These are phyloP conservation scores for Leucosticte australis DNA, from an alignment of 2,113 vertebrate species.

Conservation along the genomic window DNA sequence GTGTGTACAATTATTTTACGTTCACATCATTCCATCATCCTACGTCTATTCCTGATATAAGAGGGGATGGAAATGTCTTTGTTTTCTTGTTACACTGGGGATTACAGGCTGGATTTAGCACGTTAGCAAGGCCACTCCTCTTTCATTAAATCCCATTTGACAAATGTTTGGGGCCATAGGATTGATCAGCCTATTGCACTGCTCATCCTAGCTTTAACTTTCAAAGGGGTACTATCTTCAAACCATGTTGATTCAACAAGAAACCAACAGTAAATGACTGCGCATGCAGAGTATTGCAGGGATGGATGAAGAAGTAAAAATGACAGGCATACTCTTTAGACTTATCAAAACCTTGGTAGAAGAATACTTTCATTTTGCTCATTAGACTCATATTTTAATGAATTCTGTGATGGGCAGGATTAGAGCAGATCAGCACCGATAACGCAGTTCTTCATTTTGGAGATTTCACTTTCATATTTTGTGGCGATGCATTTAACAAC, in stretches of 20 bases:
- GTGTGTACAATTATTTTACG: conserved; percentile 73
- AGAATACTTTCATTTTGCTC: background rate
- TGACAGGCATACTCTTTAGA: background rate
- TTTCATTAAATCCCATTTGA: conserved; percentile 67
- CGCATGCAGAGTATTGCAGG: background rate
- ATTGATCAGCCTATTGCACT: conserved; percentile 8
- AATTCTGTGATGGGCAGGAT: background rate
- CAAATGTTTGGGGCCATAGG: conserved; percentile 33
- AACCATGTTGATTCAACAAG: background rate
- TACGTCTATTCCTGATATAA: conserved; percentile 55
- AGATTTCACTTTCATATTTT: background rate
- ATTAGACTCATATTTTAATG: background rate
- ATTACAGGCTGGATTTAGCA: conserved; percentile 64
- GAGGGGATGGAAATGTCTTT: conserved; percentile 58
- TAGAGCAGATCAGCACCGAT: background rate
- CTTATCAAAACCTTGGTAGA: background rate
- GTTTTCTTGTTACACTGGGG: conserved; percentile 56
- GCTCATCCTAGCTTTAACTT: conserved; percentile 21
- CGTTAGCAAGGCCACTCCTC: conserved; percentile 46
- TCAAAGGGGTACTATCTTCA: background rate
- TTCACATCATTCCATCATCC: conserved; percentile 81
- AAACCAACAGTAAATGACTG: background rate
- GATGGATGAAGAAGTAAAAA: background rate
- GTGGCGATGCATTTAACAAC: background rate
- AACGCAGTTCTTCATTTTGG: background rate